Conservation (phyloP, 2,888 invertebrate genomes). For the Tetropium fuscum region DNA sequence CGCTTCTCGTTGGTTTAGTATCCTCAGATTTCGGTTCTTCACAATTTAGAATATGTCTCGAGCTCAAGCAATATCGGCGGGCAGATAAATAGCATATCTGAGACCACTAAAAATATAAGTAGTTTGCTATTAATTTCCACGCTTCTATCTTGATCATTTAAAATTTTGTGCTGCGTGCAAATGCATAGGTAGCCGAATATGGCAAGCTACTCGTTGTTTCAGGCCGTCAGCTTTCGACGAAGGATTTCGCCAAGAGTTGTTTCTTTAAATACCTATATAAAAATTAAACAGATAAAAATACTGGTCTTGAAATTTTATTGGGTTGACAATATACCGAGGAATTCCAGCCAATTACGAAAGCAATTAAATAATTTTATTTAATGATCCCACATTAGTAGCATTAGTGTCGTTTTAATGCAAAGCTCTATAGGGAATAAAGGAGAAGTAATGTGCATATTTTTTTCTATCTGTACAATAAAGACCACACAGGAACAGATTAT, state of each 20-base stretch:
- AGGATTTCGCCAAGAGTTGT: background rate
- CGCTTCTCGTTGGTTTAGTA: too few species aligned
- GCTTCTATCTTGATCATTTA: too few species aligned
- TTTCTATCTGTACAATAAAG: background rate
- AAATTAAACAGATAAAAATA: background rate
- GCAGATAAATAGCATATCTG: too few species aligned
- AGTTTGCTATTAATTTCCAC: too few species aligned
- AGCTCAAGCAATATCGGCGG: too few species aligned
- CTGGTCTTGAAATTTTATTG: slow-evolving; percentile 5
- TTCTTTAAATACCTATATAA: background rate
- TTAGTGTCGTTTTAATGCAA: background rate
- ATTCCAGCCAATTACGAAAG: slow-evolving; percentile 26
- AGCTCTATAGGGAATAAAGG: background rate
- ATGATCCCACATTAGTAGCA: background rate
- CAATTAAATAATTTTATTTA: slow-evolving; percentile 29
- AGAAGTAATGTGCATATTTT: background rate
- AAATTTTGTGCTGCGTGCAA: too few species aligned
- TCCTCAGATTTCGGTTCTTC: too few species aligned
- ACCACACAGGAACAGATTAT: slow-evolving; percentile 19
- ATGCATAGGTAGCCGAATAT: too few species aligned
- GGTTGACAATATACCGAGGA: slow-evolving; percentile 7
- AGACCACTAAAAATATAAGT: too few species aligned
- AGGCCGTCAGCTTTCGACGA: too few species aligned
- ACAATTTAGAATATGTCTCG: too few species aligned
- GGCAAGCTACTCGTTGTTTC: too few species aligned